Conservation (phyloP, 2,888 invertebrate genomes). For the Colostygia pectinataria region DNA sequence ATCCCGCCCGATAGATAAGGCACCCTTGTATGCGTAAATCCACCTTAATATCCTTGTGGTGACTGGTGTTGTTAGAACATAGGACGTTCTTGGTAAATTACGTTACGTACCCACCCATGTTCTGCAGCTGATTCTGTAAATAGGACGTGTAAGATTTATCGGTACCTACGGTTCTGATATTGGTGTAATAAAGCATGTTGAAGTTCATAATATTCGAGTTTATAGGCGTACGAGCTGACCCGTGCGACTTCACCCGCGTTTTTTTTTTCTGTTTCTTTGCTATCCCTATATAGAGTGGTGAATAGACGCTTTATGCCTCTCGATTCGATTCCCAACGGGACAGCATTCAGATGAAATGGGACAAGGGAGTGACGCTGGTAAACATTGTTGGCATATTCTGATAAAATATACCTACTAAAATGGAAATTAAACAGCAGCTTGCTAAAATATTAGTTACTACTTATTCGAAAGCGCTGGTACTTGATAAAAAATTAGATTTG, state of each 20-base stretch:
- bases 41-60: constrained; percentile 34
- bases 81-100: constrained; percentile 8
- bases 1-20: constrained; percentile 49
- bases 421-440: constrained; percentile 9
- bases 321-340: constrained; percentile 32
- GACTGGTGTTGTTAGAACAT: too few species aligned
- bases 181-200: too few species aligned
- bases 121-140: not conserved
- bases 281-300: too few species aligned
- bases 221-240: too few species aligned
- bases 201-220: too few species aligned
- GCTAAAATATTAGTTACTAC: constrained; percentile 11
- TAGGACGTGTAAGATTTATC: not conserved
- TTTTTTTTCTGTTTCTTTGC: too few species aligned
- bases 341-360: constrained; percentile 38
- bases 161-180: too few species aligned
- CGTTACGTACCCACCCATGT: not conserved
- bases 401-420: constrained; percentile 20
- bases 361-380: constrained; percentile 37
- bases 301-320: constrained; percentile 12
- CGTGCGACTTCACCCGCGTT: too few species aligned
- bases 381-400: constrained; percentile 31
- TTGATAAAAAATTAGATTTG: not conserved
- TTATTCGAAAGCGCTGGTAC: not conserved
- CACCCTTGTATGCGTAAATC: constrained; percentile 47